phyloP scores from a whole-genome alignment of 2,888 invertebrate genomes.

The Andrena bicolor region DNA sequence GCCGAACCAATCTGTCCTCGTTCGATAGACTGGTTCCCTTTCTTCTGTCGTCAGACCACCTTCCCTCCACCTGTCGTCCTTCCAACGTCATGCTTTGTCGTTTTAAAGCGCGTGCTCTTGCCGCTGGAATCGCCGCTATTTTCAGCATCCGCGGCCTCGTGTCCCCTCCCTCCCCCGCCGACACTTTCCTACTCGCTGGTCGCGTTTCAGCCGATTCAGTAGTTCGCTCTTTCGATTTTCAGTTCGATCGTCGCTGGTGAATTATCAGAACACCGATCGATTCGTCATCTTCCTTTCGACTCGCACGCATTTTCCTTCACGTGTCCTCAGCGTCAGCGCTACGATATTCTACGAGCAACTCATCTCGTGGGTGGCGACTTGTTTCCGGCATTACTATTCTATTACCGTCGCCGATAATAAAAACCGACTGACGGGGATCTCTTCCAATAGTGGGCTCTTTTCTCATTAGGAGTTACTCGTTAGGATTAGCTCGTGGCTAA shows the following conservation, averaged over 20 bases:
- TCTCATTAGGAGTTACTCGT: too few relatives aligned
- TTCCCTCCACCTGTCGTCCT: constrained; percentile 53
- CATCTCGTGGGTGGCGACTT: constrained; percentile 9
- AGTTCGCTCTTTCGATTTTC: background rate
- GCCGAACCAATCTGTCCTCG: constrained; percentile 31
- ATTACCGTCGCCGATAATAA: constrained; percentile 56
- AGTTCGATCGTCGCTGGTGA: too few relatives aligned
- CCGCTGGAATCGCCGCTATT: background rate
- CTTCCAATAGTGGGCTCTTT: background rate
- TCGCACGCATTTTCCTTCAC: background rate
- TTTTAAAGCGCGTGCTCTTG: background rate
- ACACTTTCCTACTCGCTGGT: too few relatives aligned
- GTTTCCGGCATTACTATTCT: constrained; percentile 58
- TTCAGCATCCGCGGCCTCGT: background rate
- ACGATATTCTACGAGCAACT: background rate
- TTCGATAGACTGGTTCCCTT: constrained; percentile 50
- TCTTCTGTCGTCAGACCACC: constrained; percentile 18
- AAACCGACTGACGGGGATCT: constrained; percentile 17
- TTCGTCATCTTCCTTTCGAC: background rate
- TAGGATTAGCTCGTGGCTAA: too few relatives aligned
- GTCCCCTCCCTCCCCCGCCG: background rate
- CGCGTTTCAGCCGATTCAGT: too few relatives aligned
- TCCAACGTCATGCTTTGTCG: constrained; percentile 19
- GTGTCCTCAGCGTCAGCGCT: background rate
- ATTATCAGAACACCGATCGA: too few relatives aligned